These are phyloP conservation scores for Semnopithecus entellus DNA, from an alignment of 2,113 vertebrate species.

Conservation along the genomic window DNA sequence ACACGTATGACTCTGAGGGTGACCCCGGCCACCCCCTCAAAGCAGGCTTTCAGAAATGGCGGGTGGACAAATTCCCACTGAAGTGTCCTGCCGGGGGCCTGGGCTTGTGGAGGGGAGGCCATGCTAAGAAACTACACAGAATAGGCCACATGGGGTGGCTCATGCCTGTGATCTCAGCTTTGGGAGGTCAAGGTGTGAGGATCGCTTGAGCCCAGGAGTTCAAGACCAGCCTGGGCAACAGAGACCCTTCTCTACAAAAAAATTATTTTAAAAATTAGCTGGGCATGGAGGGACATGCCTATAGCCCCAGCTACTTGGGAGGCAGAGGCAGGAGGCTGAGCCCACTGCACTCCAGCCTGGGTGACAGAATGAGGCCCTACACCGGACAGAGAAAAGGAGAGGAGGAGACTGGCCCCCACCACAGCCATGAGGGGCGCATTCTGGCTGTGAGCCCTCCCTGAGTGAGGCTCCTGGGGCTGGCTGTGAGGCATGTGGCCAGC, in stretches of 20 bases:
- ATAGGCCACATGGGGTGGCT: background rate
- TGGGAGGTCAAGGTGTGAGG: no score
- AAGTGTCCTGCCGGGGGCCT: background rate
- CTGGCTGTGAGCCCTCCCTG: background rate
- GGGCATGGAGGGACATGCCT: no score
- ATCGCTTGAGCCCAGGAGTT: no score
- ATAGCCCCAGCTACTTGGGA: no score
- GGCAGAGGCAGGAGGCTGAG: no score
- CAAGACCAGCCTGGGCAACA: no score
- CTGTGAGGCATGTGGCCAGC: background rate
- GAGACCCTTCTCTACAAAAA: no score
- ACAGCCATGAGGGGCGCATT: rapidly evolving
- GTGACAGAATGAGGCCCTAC: no score
- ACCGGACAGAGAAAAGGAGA: background rate
- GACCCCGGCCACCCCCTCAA: background rate
- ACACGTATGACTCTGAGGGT: background rate
- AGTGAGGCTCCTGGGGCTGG: background rate
- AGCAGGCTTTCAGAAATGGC: background rate
- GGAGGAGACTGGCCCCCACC: background rate
- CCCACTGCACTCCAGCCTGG: no score
- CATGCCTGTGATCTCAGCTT: no score
- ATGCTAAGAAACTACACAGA: rapidly evolving
- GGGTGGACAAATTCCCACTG: rapidly evolving
- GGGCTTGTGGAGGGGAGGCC: rapidly evolving
- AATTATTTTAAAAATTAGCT: no score